Percentiles rank a stretch among this genome's conserved stretches.
Conservation (phyloP, 2,113 vertebrate species). For the Larimichthys polyactis region DNA sequence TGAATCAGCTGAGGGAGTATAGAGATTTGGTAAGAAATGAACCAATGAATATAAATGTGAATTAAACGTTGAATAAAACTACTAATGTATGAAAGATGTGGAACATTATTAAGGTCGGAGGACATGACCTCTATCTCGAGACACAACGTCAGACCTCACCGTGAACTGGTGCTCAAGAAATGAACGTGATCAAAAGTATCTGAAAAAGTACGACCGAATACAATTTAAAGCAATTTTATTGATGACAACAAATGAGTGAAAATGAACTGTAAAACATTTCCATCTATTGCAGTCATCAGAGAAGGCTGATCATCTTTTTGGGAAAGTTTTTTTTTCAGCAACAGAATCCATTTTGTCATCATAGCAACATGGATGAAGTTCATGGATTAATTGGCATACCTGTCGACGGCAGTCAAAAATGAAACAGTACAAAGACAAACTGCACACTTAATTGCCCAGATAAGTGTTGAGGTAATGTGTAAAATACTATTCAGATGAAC, state of each 20-base stretch:
- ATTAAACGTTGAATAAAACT: no score
- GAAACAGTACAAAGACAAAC: slow-evolving; percentile 66
- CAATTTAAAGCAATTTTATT: slow-evolving; percentile 81
- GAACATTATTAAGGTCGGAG: no score
- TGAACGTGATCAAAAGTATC: background rate
- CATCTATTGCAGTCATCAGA: slow-evolving; percentile 71
- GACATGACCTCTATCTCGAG: background rate
- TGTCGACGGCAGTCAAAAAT: slow-evolving; percentile 50
- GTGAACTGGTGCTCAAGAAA: background rate
- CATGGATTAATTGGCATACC: slow-evolving; percentile 39
- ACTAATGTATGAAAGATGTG: no score
- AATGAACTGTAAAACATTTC: slow-evolving; percentile 72
- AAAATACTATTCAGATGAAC: slow-evolving; percentile 79
- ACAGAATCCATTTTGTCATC: slow-evolving; percentile 43
- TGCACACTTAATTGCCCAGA: slow-evolving; percentile 77
- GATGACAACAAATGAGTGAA: slow-evolving; percentile 77
- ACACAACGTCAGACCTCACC: background rate
- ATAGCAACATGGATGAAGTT: slow-evolving; percentile 51
- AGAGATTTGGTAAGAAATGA: no score
- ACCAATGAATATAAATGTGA: no score
- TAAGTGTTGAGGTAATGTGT: slow-evolving; percentile 85
- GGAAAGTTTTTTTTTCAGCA: slow-evolving; percentile 48
- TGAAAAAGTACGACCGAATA: slow-evolving; percentile 7
- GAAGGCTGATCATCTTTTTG: slow-evolving; percentile 62
- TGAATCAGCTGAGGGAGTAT: no score